Evolutionary conservation across 2,797 vertebrate genomes (phyloP), one percentile per base, ranked within the genome.

Genomic region (Gobionotothen gibberifrons): DNA sequence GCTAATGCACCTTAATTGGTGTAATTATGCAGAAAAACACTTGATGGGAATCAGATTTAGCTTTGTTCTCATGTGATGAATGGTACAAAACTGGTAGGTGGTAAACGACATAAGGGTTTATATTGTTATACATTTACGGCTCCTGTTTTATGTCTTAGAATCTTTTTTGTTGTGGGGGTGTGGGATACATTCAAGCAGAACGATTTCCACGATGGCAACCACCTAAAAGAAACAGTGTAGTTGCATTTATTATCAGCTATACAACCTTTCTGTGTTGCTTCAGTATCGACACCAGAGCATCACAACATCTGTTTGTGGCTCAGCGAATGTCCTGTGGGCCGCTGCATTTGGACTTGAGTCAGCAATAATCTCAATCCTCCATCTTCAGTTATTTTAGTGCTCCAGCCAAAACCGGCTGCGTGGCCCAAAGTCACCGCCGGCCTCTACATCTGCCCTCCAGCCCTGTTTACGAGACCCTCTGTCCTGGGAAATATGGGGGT

Each of bases 381-480:
- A 70, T 69, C 78, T 70, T 42, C 54, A 75, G 44, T 48, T 5
- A 65, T 78, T 76, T 80, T 61, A 70, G 7, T 11, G 59, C 51
- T 46, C 17, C 1, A 0, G 84, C 84, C 87, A 87, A 72, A 81
- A 71, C 51, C 17, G 5, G 21, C 72, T 59, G 77, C 61, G 52
- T 53, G 59, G 66, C 60, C 86, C 85, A 86, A 85, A 90, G 88
- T 86, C 89, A 88, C 82, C 63, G 62, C 79, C 40, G 40, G 84
- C 85, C 83, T 76, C 78, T 74, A 66, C 84, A 81, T 70, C 57
- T 84, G 76, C 86, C 70, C 79, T 86, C 79, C 76, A 74, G 75
- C 53, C 58, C 42, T 12, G 26, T 46, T 63, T 36, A 78, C 47
- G 15, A 49, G 49, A 72, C 54, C 36, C 29, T 67, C 46, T 15